Base-by-base conservation (phyloP, 2,888 invertebrate genomes). In the Scaptomyza cyrtandrae region DNA sequence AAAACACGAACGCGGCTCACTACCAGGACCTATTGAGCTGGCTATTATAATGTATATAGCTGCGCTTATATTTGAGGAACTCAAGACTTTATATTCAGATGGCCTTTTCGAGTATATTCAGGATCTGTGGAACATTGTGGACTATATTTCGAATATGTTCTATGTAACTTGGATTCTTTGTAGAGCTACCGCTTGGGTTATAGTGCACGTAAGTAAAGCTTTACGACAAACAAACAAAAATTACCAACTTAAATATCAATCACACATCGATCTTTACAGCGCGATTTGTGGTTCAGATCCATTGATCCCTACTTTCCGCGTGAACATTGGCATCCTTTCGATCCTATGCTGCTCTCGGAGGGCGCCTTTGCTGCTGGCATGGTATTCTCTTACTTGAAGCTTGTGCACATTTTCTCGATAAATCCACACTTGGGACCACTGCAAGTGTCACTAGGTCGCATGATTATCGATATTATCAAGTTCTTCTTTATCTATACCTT, bases 91-190 rank as follows among this genome's bases (percentile, higher is more conserved):
- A 10, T 99, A 98, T 96, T 94, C 95, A 3, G 97, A 96, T 58
- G 99, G 99, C 0, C 92, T 99, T 7, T 93, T 95, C 80, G 98
- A 98, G 78, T 99, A 99, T 91, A 94, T 97, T 46, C 96, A 96
- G 78, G 99, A 99, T 92, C 94, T 99, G 75, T 99, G 99, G 99
- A 99, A 99, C 91, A 97, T 99, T 69, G 96, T 99, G 5, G 99
- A 99, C 92, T 99, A 99, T 91, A 96, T 98, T 85, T 99, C 99
- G 7, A 99, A 99, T 91, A 95, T 97, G 83, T 96, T 99, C 87
- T 99, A 99, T 91, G 96, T 99, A 24, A 96, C 97, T 44, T 99
- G 99, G 95, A 95, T 99, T 76, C 95, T 96, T 60, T 94, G 99
- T 78, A 93, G 99, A 74, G 94, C 97, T 58, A 96, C 98, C 0